Conservation (phyloP, 2,797 vertebrate genomes). For the Gymnothorax javanicus region DNA sequence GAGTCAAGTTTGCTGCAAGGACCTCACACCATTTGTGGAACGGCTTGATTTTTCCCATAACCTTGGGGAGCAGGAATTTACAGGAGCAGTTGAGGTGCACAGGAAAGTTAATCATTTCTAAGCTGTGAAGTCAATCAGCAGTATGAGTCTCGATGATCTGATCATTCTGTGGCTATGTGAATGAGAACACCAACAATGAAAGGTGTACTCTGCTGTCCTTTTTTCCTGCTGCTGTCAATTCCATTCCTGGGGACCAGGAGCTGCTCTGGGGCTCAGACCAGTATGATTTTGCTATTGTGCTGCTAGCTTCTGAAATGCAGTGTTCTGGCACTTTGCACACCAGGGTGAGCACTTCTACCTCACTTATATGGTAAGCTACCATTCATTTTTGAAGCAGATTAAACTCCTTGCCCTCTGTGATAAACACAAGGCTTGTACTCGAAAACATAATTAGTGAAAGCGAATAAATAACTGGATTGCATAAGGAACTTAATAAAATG, state of each 20-base stretch:
- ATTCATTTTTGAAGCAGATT: background rate
- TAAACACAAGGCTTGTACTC: background rate
- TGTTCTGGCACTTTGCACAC: slow-evolving; percentile 85
- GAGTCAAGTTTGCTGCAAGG: background rate
- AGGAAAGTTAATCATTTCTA: slow-evolving; percentile 76
- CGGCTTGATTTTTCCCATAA: slow-evolving; percentile 5
- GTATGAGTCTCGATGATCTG: background rate
- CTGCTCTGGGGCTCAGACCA: slow-evolving; percentile 66
- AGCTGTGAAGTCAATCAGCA: slow-evolving; percentile 15
- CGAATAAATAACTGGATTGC: background rate
- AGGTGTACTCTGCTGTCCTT: slow-evolving; percentile 33
- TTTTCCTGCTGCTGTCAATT: slow-evolving; percentile 46
- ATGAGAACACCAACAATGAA: slow-evolving; percentile 40
- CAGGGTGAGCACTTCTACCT: slow-evolving; percentile 78
- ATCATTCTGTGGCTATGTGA: background rate
- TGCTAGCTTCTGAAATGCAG: slow-evolving; percentile 62
- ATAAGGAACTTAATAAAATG: background rate
- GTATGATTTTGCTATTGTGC: slow-evolving; percentile 74
- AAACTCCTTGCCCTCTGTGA: background rate
- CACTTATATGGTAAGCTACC: slow-evolving; percentile 74
- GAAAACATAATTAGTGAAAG: background rate
- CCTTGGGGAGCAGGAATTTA: background rate
- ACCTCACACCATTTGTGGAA: background rate
- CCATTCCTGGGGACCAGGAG: slow-evolving; percentile 35
- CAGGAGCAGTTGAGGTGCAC: background rate